Percentiles rank a stretch among this genome's conserved stretches.
Conservation (phyloP, 2,113 vertebrate genomes). For the Ursus arctos region DNA sequence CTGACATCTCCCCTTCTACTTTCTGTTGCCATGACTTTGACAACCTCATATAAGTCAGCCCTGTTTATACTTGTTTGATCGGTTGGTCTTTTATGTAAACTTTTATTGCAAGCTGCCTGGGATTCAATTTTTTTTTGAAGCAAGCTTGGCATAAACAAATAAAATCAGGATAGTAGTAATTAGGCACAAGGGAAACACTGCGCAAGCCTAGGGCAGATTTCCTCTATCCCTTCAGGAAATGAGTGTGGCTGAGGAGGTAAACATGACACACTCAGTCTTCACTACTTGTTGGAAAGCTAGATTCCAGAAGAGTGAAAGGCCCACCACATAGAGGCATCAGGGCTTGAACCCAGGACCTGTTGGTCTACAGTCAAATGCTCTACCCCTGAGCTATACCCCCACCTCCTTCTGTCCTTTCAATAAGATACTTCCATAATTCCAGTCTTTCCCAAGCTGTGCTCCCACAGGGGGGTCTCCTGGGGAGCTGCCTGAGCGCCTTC, state of each 20-base stretch:
- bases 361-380: slow-evolving; percentile 50
- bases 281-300: not conserved
- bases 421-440: not conserved
- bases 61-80: not conserved
- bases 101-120: slow-evolving; percentile 58
- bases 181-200: not conserved
- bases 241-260: not conserved
- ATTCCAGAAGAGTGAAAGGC: not conserved
- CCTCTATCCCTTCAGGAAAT: not conserved
- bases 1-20: not conserved
- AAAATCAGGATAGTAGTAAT: slow-evolving; percentile 52
- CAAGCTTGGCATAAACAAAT: slow-evolving; percentile 66
- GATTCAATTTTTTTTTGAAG: slow-evolving; percentile 13
- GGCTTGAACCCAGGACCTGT: slow-evolving; percentile 57
- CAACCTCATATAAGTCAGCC: not conserved
- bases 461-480: no score
- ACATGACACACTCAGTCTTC: not conserved
- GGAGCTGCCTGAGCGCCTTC: not conserved
- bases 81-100: slow-evolving; percentile 29
- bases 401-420: accelerated
- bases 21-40: not conserved
- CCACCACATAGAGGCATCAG: not conserved
- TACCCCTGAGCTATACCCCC: slow-evolving; percentile 20
- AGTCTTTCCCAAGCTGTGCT: not conserved
- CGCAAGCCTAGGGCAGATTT: not conserved